These are phyloP conservation scores for Charaxes varanes DNA, from an alignment of 1,140 invertebrate species.

Conservation along the genomic window DNA sequence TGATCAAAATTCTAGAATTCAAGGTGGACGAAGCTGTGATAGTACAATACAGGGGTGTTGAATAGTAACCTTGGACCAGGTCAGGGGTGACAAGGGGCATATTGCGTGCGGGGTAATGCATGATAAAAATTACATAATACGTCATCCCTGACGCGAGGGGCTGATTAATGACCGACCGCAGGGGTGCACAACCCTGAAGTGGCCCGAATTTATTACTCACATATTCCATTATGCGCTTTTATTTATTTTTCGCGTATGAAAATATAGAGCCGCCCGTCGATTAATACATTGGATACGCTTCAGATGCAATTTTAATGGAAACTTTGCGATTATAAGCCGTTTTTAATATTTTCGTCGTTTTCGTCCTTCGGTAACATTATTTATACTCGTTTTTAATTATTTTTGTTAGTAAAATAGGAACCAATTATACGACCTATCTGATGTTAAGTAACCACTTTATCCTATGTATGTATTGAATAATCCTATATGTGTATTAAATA, in stretches of 20 bases:
- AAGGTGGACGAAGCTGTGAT: too few relatives aligned
- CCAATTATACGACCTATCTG: too few relatives aligned
- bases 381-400: too few relatives aligned
- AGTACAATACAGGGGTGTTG: too few relatives aligned
- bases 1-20: too few relatives aligned
- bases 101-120: slow-evolving; percentile 23
- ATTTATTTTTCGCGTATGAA: slow-evolving; percentile 17
- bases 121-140: slow-evolving; percentile 56
- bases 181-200: slow-evolving; percentile 30
- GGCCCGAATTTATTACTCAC: slow-evolving; percentile 55
- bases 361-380: too few relatives aligned
- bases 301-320: slow-evolving; percentile 1
- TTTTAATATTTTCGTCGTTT: too few relatives aligned
- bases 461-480: too few relatives aligned
- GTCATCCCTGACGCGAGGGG: slow-evolving; percentile 40
- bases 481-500: too few relatives aligned
- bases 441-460: too few relatives aligned
- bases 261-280: slow-evolving; percentile 11
- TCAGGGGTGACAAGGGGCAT: slow-evolving; percentile 13
- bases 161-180: slow-evolving; percentile 45
- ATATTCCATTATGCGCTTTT: slow-evolving; percentile 39
- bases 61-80: slow-evolving; percentile 5
- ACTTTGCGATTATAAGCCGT: too few relatives aligned
- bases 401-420: too few relatives aligned
- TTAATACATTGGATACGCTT: slow-evolving; percentile 5